These are phyloP conservation scores for Calliopum simillimum DNA, from an alignment of 2,888 invertebrate species.

Conservation along the genomic window DNA sequence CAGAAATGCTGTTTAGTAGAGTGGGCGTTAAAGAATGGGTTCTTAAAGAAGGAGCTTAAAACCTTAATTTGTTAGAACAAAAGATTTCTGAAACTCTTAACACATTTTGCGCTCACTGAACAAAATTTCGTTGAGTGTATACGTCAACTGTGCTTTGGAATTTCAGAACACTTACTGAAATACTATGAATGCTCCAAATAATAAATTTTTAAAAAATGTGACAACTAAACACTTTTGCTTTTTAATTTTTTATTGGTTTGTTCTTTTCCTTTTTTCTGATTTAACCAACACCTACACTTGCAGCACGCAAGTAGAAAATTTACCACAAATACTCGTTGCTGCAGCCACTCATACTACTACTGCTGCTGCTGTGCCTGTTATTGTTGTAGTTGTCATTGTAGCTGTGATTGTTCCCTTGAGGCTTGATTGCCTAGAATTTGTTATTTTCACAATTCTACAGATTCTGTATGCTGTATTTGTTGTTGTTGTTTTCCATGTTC, in stretches of 20 bases:
- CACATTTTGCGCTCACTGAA: too few relatives aligned
- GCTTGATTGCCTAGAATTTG: slow-evolving; percentile 22
- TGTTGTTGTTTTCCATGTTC: slow-evolving; percentile 1
- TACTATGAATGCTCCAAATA: too few relatives aligned
- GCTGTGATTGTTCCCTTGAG: slow-evolving; percentile 29
- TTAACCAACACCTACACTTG: not conserved
- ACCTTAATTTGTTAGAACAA: too few relatives aligned
- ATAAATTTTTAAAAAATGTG: not conserved
- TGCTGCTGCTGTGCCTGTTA: not conserved
- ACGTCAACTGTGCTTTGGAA: too few relatives aligned
- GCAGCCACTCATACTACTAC: not conserved
- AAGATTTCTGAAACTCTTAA: too few relatives aligned
- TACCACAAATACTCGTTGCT: not conserved
- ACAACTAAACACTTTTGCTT: too few relatives aligned
- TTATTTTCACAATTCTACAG: not conserved
- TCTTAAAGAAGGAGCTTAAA: too few relatives aligned
- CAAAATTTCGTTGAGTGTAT: too few relatives aligned
- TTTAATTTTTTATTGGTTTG: too few relatives aligned
- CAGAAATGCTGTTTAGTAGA: too few relatives aligned
- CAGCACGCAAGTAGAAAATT: not conserved
- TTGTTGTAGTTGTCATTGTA: slow-evolving; percentile 7
- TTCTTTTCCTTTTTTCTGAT: not conserved
- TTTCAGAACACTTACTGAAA: too few relatives aligned
- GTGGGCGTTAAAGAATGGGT: too few relatives aligned
- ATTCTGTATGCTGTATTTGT: not conserved